Evolutionary conservation across 2,113 vertebrate species (phyloP), one percentile per base, ranked within the genome.

Genomic region (Corythaixoides concolor): DNA sequence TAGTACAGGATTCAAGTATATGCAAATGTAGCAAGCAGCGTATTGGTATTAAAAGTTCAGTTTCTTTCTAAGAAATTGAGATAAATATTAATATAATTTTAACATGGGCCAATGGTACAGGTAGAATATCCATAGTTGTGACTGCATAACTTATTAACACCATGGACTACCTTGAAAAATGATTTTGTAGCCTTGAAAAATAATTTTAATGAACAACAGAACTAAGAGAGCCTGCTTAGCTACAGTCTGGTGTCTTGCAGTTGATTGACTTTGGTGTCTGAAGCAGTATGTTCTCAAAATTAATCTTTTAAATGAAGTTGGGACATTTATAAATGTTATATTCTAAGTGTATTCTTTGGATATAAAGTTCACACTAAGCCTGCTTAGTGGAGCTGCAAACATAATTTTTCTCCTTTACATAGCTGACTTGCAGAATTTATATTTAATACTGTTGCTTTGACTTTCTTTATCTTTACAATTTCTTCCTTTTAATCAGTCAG

Each of bases 161-260:
- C 26, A 30, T 0, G 6, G 32, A 35, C 9, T 45, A 68, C 15
- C 17, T 10, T n/a, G n/a, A n/a, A n/a, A n/a, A n/a, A n/a, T n/a
- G n/a, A n/a, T 64, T 88, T 60, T 39, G 30, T 56, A 47, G 32
- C 6, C 59, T 76, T 81, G 19, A 56, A 53, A 84, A 84, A 9
- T 33, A 69, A 43, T 6, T 35, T 52, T 28, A 45, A 30, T 52
- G 39, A 93, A 11, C 27, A 66, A 58, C 11, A 59, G 19, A 62
- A 64, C 18, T 43, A 47, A 27, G 28, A 60, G 15, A 70, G 19
- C 9, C 22, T 88, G 30, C 32, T 78, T 82, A 68, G 39, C 43
- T 82, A 67, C 41, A 78, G 56, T 47, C 4, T 63, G 43, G 4
- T 56, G 26, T 85, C 52, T 85, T 59, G 32, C 0, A 0, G 43